Conservation (phyloP, 2,113 vertebrate species). For the Entomyzon cyanotis region DNA sequence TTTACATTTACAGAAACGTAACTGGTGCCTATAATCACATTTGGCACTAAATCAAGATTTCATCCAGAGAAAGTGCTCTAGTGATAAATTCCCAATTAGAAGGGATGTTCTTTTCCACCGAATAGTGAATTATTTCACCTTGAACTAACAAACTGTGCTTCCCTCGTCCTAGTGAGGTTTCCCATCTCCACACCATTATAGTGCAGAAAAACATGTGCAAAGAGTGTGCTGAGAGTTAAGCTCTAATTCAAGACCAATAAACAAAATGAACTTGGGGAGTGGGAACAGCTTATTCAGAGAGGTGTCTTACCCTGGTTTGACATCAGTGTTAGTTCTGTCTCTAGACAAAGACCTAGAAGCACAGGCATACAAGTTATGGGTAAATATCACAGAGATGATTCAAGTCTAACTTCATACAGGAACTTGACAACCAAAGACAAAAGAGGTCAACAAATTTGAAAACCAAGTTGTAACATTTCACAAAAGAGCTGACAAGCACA, state of each 20-base stretch:
- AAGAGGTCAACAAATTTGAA: not conserved
- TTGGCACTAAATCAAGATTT: conserved; percentile 60
- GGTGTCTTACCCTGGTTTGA: conserved; percentile 4
- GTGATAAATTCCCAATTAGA: not conserved
- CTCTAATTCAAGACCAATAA: not conserved
- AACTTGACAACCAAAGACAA: conserved; percentile 8
- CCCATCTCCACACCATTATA: not conserved
- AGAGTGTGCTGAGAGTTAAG: not conserved
- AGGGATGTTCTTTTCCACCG: not conserved
- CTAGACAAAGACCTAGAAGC: conserved; percentile 59
- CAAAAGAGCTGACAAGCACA: not conserved
- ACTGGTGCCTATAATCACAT: not conserved
- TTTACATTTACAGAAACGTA: not conserved
- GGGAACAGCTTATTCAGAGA: conserved; percentile 17
- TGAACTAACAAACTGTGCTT: not conserved
- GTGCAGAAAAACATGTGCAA: conserved; percentile 24
- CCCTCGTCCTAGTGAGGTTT: not conserved
- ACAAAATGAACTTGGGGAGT: not conserved
- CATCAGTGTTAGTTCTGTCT: conserved; percentile 12
- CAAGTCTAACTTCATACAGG: not conserved
- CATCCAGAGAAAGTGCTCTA: conserved; percentile 32
- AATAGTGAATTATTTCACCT: not conserved
- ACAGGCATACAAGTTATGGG: not conserved
- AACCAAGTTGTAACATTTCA: not conserved
- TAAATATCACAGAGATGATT: not conserved